These are phyloP conservation scores for Leptocoma aspasia DNA, from an alignment of 2,113 vertebrate species.

Conservation along the genomic window DNA sequence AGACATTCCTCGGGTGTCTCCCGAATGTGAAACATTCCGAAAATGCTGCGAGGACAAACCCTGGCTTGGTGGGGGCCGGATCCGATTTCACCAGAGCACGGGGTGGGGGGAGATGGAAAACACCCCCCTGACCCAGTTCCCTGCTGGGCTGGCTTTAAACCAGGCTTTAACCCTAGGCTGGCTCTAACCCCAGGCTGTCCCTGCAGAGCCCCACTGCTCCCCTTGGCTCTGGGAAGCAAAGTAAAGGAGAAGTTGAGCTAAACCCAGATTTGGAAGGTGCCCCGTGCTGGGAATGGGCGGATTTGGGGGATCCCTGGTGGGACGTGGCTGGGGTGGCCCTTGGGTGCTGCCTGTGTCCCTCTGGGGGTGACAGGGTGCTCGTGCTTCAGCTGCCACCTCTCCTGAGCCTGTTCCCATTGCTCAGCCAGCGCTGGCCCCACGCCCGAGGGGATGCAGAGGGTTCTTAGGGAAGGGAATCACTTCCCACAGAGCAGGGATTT, in stretches of 20 bases:
- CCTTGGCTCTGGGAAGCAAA: not conserved
- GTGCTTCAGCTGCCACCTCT: not conserved
- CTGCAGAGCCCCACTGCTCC: not conserved
- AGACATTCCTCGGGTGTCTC: not conserved
- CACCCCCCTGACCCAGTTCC: not conserved
- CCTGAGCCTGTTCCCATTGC: not conserved
- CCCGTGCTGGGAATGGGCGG: accelerated
- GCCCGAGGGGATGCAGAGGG: not conserved
- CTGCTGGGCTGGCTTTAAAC: not conserved
- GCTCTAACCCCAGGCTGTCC: not conserved
- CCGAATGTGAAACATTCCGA: not conserved
- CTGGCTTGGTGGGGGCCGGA: not conserved
- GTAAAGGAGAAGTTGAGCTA: not conserved
- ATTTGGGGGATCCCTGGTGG: not conserved
- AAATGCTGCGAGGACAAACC: not conserved
- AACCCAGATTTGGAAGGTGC: no score
- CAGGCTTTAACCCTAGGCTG: not conserved
- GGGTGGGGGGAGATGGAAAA: not conserved
- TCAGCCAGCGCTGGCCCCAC: not conserved
- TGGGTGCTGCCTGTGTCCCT: not conserved
- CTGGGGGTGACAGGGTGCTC: not conserved
- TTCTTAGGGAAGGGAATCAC: not conserved
- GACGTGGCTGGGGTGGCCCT: accelerated
- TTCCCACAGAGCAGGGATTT: not conserved
- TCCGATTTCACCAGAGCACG: not conserved